A percentile compares a stretch with the other conserved stretches of the same genome.
Conservation (phyloP, 2,113 vertebrate genomes). For the Elephantulus edwardii region DNA sequence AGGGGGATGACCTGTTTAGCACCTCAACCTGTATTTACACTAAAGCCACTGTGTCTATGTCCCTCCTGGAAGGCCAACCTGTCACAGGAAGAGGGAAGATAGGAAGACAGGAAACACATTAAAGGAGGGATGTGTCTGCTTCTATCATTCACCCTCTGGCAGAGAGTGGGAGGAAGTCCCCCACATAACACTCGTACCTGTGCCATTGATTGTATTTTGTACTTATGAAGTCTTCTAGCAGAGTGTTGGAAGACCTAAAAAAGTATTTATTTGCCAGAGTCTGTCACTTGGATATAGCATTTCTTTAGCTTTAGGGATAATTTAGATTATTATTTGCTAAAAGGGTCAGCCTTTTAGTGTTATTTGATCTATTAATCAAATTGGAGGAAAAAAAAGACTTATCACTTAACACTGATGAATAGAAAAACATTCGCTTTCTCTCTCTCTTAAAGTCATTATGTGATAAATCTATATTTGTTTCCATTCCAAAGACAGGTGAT, state of each 20-base stretch:
- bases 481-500: no score
- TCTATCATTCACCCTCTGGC: background rate
- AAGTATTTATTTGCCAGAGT: background rate
- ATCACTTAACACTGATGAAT: slow-evolving; percentile 6
- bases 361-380: slow-evolving; percentile 28
- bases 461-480: no score
- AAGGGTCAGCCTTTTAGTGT: slow-evolving; percentile 12
- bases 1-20: background rate
- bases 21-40: background rate
- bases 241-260: background rate
- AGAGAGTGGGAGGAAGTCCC: background rate
- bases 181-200: background rate
- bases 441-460: slow-evolving; percentile 4
- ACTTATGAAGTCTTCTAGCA: background rate
- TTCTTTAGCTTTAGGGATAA: slow-evolving; percentile 4
- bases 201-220: background rate
- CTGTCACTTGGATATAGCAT: background rate
- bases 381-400: background rate
- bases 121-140: background rate
- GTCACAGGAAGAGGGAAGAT: background rate
- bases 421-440: slow-evolving; percentile 45
- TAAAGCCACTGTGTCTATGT: background rate
- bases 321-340: slow-evolving; percentile 43
- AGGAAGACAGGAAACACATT: accelerated
- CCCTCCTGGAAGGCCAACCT: background rate